Evolutionary conservation across 2,888 invertebrate species (phyloP).

Genomic region (Azorinus chamasolen): DNA sequence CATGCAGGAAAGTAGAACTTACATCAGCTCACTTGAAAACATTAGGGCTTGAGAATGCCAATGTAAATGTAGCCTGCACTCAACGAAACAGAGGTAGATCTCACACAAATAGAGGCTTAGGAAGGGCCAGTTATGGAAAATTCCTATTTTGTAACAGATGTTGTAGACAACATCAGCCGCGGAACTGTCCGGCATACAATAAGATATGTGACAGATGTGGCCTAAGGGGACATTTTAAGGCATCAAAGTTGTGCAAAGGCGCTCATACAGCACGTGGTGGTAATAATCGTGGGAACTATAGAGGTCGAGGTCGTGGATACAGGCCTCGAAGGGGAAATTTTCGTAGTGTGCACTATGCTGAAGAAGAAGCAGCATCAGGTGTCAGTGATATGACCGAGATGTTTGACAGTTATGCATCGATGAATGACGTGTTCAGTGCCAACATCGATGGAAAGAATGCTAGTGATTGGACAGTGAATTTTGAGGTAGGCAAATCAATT

Average conservation of each 20-base stretch:
- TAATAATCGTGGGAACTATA: neutral
- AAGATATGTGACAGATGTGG: slow-evolving; percentile 27
- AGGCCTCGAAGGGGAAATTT: neutral
- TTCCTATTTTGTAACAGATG: slow-evolving; percentile 25
- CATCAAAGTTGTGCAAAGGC: slow-evolving; percentile 15
- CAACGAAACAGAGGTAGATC: too few species aligned
- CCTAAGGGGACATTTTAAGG: slow-evolving; percentile 21
- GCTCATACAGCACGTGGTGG: too few species aligned
- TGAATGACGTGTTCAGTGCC: slow-evolving; percentile 5
- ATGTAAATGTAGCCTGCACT: slow-evolving; percentile 8
- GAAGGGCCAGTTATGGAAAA: too few species aligned
- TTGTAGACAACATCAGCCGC: slow-evolving; percentile 15
- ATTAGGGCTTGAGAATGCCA: too few species aligned
- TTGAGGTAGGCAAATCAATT: slow-evolving; percentile 7
- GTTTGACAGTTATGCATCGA: slow-evolving; percentile 9
- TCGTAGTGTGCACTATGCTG: slow-evolving; percentile 10
- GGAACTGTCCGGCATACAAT: slow-evolving; percentile 26
- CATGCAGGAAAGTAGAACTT: too few species aligned
- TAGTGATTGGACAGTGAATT: slow-evolving; percentile 20
- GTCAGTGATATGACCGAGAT: neutral
- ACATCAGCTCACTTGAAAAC: too few species aligned
- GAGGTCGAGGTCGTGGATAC: neutral
- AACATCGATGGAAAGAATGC: neutral
- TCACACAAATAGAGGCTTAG: neutral
- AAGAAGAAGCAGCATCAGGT: slow-evolving; percentile 1